Base-by-base conservation (phyloP, 2,888 invertebrate species). In the Magallana nippona region DNA sequence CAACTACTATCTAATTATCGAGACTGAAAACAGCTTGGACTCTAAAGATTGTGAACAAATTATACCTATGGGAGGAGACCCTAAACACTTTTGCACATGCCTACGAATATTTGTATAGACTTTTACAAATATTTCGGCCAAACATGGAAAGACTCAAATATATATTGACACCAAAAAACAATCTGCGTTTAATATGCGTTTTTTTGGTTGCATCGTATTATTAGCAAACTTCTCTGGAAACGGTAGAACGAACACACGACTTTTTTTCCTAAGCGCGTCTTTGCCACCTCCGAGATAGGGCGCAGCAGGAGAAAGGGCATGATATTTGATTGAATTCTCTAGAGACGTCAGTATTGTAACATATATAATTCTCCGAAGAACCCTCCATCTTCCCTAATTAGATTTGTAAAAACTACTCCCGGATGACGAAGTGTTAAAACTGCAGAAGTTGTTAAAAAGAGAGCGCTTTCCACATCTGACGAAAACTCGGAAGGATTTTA, bases 381-480 rank as follows among this genome's bases (percentile, higher is more conserved):
- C 71, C 27, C 63, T 22, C 27, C 71, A 71, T 71, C 71, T 71
- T 71, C 71, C 71, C 71, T 71, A 71, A 71, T 71, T 71, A 71
- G 71, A 71, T 71, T 71, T 71, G 71, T 71, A 71, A 71, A 63
- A 71, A 71, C 71, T 71, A 27, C 27, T 71, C 22, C 71, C 71
- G 71, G 71, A 71, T 71, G 71, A 71, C 71, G 71, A 71, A 71
- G 71, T 71, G 71, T 71, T 71, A 71, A 71, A 71, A 71, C 71
- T 71, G 71, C 71, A 71, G 27, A 71, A 71, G 71, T 71, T 71
- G 71, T 71, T 71, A 71, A 27, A 71, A 71, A 71, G 71, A 27
- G 71, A 71, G 15, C 71, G 71, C 13, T 71, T 17, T 71, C 27
- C 27, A 71, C 27, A 22, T 71, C 71, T 71, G 71, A 71, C 71